These are phyloP conservation scores for Furcula furcula DNA, from an alignment of 2,888 invertebrate genomes.

Conservation along the genomic window DNA sequence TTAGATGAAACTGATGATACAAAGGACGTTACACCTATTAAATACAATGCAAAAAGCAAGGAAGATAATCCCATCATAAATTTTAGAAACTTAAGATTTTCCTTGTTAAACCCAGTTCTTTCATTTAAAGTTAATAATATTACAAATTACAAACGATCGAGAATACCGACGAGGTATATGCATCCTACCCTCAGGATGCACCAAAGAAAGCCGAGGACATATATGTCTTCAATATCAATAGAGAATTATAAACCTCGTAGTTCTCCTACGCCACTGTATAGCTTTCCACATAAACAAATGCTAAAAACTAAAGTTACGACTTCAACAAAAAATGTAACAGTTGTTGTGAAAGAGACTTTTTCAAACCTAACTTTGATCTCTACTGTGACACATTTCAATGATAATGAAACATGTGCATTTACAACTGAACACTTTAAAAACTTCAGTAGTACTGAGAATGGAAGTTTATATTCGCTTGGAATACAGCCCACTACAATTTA, in stretches of 20 bases:
- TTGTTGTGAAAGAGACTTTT: no score
- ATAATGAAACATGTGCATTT: constrained; percentile 17
- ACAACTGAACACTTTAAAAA: constrained; percentile 7
- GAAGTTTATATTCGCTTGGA: constrained; percentile 1
- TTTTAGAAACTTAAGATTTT: constrained; percentile 9
- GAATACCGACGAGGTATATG: constrained; percentile 13
- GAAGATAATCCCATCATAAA: constrained; percentile 5
- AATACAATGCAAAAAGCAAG: constrained; percentile 1
- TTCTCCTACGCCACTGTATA: constrained; percentile 9
- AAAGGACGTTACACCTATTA: constrained; percentile 9
- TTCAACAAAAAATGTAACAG: not conserved
- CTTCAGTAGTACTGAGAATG: not conserved
- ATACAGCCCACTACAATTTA: constrained; percentile 13
- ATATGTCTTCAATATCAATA: constrained; percentile 16
- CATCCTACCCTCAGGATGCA: constrained; percentile 10
- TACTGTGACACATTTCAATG: not conserved
- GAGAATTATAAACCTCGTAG: constrained; percentile 13
- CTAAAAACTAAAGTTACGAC: not conserved
- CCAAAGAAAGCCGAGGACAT: constrained; percentile 8
- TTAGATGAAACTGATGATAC: constrained; percentile 46
- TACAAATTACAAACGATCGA: constrained; percentile 6
- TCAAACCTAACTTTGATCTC: no score
- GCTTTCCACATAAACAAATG: constrained; percentile 2
- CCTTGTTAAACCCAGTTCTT: constrained; percentile 27
- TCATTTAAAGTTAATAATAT: constrained; percentile 34